Evolutionary conservation across 2,888 invertebrate species (phyloP).

Genomic region (Leptopilina drosophilae): DNA sequence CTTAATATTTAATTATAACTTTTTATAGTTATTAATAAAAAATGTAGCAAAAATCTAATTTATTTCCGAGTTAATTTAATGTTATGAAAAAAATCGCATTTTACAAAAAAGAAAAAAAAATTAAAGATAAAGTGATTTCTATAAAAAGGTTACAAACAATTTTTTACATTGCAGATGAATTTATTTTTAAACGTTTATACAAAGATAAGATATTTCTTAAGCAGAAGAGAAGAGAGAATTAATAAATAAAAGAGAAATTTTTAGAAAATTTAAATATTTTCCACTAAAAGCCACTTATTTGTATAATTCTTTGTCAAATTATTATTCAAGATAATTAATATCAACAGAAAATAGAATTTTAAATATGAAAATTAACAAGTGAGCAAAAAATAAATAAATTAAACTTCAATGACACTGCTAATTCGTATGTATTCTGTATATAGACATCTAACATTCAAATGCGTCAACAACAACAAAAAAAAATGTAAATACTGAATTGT

Average conservation of each 20-base stretch:
- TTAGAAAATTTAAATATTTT: too few species aligned
- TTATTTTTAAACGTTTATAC: too few species aligned
- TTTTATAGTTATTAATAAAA: neutral
- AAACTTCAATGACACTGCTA: neutral
- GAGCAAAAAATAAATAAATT: neutral
- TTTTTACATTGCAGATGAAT: neutral
- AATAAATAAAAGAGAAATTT: too few species aligned
- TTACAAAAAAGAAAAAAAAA: neutral
- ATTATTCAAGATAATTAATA: too few species aligned
- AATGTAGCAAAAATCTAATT: neutral
- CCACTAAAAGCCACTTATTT: too few species aligned
- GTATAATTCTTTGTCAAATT: too few species aligned
- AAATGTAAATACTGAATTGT: constrained; percentile 32
- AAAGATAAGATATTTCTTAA: too few species aligned
- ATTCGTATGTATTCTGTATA: neutral
- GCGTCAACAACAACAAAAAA: neutral
- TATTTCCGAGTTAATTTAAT: too few species aligned
- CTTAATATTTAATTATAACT: neutral
- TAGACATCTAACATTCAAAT: neutral
- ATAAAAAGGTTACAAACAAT: neutral
- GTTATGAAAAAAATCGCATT: neutral
- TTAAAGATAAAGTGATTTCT: neutral
- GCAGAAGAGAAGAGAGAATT: too few species aligned
- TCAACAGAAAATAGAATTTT: neutral
- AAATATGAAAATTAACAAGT: neutral